Conservation (phyloP, 2,797 vertebrate genomes). For the Brachymystax lenok region DNA sequence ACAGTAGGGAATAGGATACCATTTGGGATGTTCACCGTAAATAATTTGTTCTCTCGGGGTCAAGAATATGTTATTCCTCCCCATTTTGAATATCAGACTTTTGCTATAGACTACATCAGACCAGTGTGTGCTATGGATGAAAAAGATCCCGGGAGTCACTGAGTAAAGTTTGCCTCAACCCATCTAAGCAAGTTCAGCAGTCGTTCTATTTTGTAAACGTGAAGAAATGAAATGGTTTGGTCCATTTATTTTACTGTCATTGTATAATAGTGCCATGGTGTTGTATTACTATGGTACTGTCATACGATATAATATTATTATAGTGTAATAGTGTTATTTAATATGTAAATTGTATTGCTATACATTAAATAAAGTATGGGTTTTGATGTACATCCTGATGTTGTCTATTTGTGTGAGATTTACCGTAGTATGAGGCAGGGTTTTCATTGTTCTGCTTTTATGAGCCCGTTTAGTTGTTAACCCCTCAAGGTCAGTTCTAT, state of each 20-base stretch:
- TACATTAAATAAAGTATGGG: constrained; percentile 95
- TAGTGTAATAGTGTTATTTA: constrained; percentile 90
- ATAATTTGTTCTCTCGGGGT: constrained; percentile 4
- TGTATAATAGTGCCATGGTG: constrained; percentile 85
- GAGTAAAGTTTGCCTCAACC: constrained; percentile 78
- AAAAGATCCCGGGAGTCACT: constrained; percentile 78
- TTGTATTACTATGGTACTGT: constrained; percentile 74
- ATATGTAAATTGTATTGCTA: constrained; percentile 94
- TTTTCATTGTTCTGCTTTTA: neutral
- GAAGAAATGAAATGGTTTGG: constrained; percentile 62
- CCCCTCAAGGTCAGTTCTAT: neutral
- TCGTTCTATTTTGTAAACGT: constrained; percentile 85
- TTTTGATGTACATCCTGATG: constrained; percentile 82
- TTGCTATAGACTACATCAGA: constrained; percentile 61
- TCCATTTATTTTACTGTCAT: constrained; percentile 77
- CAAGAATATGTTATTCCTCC: constrained; percentile 9
- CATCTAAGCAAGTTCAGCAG: constrained; percentile 77
- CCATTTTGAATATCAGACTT: constrained; percentile 44
- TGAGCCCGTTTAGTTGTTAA: neutral
- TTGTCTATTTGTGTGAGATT: constrained; percentile 21
- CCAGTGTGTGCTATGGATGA: constrained; percentile 76
- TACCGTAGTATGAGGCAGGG: neutral
- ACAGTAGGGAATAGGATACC: neutral
- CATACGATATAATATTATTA: constrained; percentile 51
- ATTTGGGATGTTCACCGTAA: neutral